Evolutionary conservation across 35 echinoderm and acorn worm species (phyloP), one percentile per base, ranked within the genome.

Genomic region (Ophiothrix spiculata): DNA sequence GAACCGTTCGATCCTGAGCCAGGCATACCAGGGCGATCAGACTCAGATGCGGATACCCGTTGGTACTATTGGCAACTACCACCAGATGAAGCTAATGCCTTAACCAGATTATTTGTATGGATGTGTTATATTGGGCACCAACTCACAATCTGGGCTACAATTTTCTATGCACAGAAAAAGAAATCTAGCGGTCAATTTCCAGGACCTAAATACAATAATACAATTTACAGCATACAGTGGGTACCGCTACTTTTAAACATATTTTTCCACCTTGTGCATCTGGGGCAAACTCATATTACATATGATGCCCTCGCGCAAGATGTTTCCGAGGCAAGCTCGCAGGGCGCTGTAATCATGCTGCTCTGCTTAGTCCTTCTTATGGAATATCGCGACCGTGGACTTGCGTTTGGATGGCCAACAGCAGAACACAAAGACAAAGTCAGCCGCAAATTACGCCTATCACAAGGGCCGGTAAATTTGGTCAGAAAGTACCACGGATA

Each of bases 61-160:
- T 97, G 94, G 94, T 93, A 97, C 84, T 97, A 97, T 39, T 97
- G 94, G 94, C 81, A 97, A 41, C 83, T 97, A 1, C 90, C 90
- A 15, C 90, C 91, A 17, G 76, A 39, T 0, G 74, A 97, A 34
- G 88, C 80, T n/a, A 93, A 64, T 35, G 80, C 79, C 17, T 86
- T 86, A 23, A 86, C 94, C 12, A 78, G 91, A 41, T 64, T 74
- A 15, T 35, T 90, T 28, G 86, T 91, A 14, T 97, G 94, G 94
- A 35, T 97, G 25, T 97, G 94, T 35, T 97, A 97, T 77, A 49
- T 40, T 17, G 32, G 38, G 49, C 94, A 97, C 84, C 94, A 97
- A 64, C 60, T 97, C 17, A 86, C 93, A 31, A 90, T 97, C 19
- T 97, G 94, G 94, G 83, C 33, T 0, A 86, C 82, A 19, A 92